phyloP scores from a whole-genome alignment of 2,113 vertebrate genomes.

The Tragelaphus buxtoni region DNA sequence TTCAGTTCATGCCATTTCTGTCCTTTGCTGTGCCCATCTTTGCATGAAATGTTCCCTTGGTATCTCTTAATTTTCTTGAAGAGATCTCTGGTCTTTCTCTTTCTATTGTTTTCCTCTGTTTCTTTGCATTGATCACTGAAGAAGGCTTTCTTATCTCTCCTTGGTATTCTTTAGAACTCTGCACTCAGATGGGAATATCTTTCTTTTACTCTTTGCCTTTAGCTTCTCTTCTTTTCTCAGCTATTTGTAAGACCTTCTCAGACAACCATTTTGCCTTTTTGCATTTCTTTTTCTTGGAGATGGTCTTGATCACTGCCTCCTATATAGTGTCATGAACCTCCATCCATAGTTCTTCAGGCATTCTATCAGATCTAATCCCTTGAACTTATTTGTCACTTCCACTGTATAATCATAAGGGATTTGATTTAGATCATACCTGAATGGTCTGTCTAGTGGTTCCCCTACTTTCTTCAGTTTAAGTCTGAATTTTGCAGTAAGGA shows the following conservation, averaged over 20 bases:
- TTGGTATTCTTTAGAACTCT: not conserved
- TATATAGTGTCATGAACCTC: not conserved
- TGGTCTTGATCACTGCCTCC: not conserved
- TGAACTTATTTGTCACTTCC: not conserved
- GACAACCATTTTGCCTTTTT: not conserved
- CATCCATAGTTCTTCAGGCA: not conserved
- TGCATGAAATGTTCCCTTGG: not conserved
- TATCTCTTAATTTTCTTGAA: not conserved
- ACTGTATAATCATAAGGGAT: not conserved
- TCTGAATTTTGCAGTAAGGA: not conserved
- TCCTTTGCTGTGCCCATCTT: not conserved
- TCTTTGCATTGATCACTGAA: not conserved
- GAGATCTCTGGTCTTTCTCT: not conserved
- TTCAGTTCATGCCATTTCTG: not conserved
- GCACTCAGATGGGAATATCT: not conserved
- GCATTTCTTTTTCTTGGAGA: not conserved
- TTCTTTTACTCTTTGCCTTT: not conserved
- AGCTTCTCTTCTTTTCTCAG: not conserved
- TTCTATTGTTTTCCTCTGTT: not conserved
- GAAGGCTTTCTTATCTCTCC: not conserved
- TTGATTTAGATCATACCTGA: not conserved
- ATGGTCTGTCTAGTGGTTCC: not conserved
- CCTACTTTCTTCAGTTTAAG: not conserved
- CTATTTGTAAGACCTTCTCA: not conserved
- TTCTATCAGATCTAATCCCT: not conserved